A percentile compares a stretch with the other conserved stretches of the same genome.
phyloP scores from a whole-genome alignment of 2,113 vertebrate genomes.

The Thoracochromis brauschi region DNA sequence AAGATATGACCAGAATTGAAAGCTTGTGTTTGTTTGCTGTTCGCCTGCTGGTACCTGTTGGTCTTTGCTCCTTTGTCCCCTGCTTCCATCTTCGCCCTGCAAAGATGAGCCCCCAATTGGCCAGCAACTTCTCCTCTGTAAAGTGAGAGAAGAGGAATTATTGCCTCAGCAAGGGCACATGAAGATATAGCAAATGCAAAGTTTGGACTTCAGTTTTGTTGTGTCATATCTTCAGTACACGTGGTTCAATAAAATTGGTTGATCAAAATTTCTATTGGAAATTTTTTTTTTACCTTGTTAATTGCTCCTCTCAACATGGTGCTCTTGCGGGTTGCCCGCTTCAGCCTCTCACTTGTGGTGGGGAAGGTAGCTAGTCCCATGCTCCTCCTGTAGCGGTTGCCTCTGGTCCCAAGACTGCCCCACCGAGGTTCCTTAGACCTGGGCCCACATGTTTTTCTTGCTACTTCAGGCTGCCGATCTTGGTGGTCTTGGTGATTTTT shows the following conservation, averaged over 20 bases:
- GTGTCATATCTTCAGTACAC: neutral
- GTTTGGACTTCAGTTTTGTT: neutral
- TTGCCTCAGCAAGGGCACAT: neutral
- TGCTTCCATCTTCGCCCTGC: constrained; percentile 71
- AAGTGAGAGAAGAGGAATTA: neutral
- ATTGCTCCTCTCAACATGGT: constrained; percentile 66
- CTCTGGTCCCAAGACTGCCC: constrained; percentile 50
- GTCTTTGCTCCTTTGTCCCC: constrained; percentile 75
- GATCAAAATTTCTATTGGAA: neutral
- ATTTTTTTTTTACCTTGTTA: constrained; percentile 46
- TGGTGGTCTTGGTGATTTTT: constrained; percentile 57
- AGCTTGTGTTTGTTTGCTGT: neutral
- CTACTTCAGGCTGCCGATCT: constrained; percentile 62
- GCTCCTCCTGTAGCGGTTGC: constrained; percentile 57
- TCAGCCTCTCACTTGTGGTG: constrained; percentile 79
- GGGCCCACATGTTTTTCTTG: constrained; percentile 56
- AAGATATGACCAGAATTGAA: neutral
- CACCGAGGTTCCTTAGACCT: constrained; percentile 68
- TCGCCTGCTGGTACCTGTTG: constrained; percentile 56
- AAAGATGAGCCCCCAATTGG: constrained; percentile 68
- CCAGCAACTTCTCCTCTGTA: constrained; percentile 77
- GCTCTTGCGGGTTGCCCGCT: constrained; percentile 84
- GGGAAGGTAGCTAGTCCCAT: constrained; percentile 67
- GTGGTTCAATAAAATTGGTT: neutral
- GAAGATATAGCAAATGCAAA: neutral